Conservation (phyloP, 2,797 vertebrate genomes). For the Artibeus jamaicensis region DNA sequence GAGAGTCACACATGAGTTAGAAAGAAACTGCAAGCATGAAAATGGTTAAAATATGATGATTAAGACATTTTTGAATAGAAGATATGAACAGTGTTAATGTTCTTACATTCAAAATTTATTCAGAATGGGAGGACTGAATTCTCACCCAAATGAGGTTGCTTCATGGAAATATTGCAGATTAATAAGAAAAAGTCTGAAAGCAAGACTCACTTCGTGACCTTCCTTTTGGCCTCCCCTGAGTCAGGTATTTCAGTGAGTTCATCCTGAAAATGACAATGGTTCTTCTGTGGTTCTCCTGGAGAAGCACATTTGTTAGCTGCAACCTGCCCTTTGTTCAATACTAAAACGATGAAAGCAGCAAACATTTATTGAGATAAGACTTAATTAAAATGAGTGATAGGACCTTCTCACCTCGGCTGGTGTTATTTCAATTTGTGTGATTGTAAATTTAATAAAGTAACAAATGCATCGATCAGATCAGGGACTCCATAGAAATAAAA, state of each 20-base stretch:
- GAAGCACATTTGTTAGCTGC: constrained; percentile 25
- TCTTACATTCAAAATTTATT: background rate
- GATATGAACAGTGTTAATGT: background rate
- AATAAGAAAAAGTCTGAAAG: background rate
- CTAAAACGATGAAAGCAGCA: constrained; percentile 40
- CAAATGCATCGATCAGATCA: background rate
- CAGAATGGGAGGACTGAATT: background rate
- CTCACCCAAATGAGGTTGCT: background rate
- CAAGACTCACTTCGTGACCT: background rate
- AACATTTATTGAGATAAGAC: constrained; percentile 34
- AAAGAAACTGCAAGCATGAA: background rate
- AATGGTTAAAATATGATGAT: background rate
- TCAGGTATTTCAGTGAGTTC: constrained; percentile 29
- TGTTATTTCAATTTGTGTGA: background rate
- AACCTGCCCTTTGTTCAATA: constrained; percentile 1
- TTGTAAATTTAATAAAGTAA: constrained; percentile 21
- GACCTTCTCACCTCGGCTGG: background rate
- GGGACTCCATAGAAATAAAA: background rate
- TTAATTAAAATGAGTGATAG: constrained; percentile 51
- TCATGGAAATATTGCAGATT: background rate
- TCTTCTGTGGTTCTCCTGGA: constrained; percentile 44
- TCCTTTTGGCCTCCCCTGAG: background rate
- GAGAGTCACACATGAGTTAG: background rate
- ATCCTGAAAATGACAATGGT: constrained; percentile 44
- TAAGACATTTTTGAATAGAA: background rate